Base-by-base conservation (phyloP, 2,888 invertebrate genomes). In the Agrotis exclamationis region DNA sequence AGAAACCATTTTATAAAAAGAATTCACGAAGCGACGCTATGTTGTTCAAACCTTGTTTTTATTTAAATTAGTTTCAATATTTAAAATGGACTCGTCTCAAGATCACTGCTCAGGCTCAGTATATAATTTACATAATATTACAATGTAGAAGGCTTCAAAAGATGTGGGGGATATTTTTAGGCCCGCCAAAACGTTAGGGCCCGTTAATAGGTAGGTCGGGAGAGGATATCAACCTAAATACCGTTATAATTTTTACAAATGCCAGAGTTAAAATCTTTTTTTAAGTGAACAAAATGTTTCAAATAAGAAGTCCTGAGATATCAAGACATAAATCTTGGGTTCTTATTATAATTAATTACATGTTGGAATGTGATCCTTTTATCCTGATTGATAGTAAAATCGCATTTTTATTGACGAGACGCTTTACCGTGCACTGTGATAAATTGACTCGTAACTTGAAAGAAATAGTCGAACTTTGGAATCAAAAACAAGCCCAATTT, bases 111-210 rank as follows among this genome's bases (percentile, higher is more conserved):
- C n/a, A 2, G 3, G n/a, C 50, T 63, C 65, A 59, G 50, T 51
- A 22, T 63, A 28, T 56, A 22, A 81, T 82, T 81, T 70, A n/a
- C 78, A 74, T 84, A 71, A 57, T 64, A 68, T 51, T 68, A 63
- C 45, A 24, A 60, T 18, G 47, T 48, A 20, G 44, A 67, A 48
- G 53, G 57, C 39, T 58, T 67, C 20, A 63, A 58, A 65, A 74
- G 24, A 63, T 44, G 44, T 56, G 39, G 18, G 50, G 39, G 13
- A 51, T 63, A 60, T 64, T 70, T 70, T 71, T 60, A 63, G 53
- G 22, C n/a, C 39, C 48, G 39, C 28, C 45, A 66, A 50, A 20
- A 22, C 57, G 18, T 39, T 14, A 66, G 68, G 70, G 59, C 48
- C 59, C 45, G 51, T 51, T 70, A 65, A 68, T 74, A 79, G 63